Conservation (phyloP, 2,797 vertebrate species). For the Tachyglossus aculeatus region DNA sequence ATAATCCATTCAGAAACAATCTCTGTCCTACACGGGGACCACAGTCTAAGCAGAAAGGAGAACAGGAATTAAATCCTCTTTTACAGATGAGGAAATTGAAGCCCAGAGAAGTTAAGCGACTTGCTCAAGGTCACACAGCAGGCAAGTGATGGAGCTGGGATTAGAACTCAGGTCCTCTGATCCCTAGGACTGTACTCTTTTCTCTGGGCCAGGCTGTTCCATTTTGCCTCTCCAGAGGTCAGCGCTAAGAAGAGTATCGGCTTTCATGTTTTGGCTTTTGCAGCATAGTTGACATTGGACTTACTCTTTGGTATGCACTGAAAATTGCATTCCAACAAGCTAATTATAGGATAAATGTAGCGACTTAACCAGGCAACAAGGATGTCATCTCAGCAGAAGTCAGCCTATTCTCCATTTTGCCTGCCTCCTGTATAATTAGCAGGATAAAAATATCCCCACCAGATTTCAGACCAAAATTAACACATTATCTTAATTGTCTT, state of each 20-base stretch:
- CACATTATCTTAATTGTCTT: slow-evolving; percentile 82
- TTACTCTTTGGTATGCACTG: slow-evolving; percentile 70
- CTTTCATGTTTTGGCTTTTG: slow-evolving; percentile 70
- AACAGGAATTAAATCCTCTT: no score
- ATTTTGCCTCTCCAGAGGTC: slow-evolving; percentile 69
- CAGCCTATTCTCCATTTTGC: slow-evolving; percentile 76
- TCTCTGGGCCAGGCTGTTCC: no score
- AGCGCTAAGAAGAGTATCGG: slow-evolving; percentile 61
- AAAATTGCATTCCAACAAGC: slow-evolving; percentile 77
- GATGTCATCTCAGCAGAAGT: slow-evolving; percentile 72
- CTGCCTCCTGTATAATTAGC: slow-evolving; percentile 80
- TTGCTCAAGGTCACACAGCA: no score
- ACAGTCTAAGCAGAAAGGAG: no score
- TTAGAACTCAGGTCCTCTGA: no score
- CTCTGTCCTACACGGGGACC: no score
- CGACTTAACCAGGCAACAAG: slow-evolving; percentile 75
- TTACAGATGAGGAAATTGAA: no score
- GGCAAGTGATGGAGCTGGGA: no score
- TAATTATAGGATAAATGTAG: slow-evolving; percentile 84
- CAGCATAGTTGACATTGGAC: slow-evolving; percentile 66
- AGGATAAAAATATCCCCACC: slow-evolving; percentile 81
- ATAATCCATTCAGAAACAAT: no score
- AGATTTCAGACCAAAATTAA: slow-evolving; percentile 79
- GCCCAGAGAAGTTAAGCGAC: no score
- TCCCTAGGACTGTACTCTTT: no score